A percentile compares a stretch with the other conserved stretches of the same genome.
These are phyloP conservation scores for Symphodus melops DNA, from an alignment of 2,113 vertebrate species.

Conservation along the genomic window DNA sequence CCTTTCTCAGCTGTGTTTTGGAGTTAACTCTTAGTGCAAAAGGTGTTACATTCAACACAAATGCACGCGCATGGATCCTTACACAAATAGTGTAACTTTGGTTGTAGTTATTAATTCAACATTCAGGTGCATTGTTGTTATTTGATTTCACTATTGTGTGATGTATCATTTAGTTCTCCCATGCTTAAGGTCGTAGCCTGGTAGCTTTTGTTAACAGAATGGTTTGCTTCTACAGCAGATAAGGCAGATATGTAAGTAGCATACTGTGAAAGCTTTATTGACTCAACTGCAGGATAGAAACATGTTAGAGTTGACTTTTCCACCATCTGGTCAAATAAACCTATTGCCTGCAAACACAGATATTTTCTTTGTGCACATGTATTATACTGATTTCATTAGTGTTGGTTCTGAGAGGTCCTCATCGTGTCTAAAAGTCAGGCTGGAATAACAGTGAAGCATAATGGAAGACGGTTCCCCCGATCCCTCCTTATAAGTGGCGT, in stretches of 20 bases:
- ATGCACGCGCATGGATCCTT: slow-evolving; percentile 19
- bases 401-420: slow-evolving; percentile 25
- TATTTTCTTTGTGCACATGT: slow-evolving; percentile 16
- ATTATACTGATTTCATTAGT: neutral
- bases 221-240: slow-evolving; percentile 52
- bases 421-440: slow-evolving; percentile 6
- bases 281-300: slow-evolving; percentile 53
- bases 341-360: slow-evolving; percentile 9
- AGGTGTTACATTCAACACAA: slow-evolving; percentile 21
- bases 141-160: slow-evolving; percentile 21
- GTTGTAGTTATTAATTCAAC: slow-evolving; percentile 13
- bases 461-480: slow-evolving; percentile 8
- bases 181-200: neutral
- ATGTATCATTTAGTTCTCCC: slow-evolving; percentile 9
- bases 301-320: slow-evolving; percentile 54
- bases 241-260: slow-evolving; percentile 47
- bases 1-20: slow-evolving; percentile 33
- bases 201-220: slow-evolving; percentile 44
- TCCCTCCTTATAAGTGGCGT: slow-evolving; percentile 35
- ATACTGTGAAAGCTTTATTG: slow-evolving; percentile 59
- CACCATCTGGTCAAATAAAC: slow-evolving; percentile 62
- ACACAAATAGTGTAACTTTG: neutral
- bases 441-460: slow-evolving; percentile 5
- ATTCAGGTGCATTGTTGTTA: slow-evolving; percentile 15
- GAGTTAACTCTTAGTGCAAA: slow-evolving; percentile 39